Conservation (phyloP, 2,113 vertebrate species). For the Oplegnathus fasciatus region DNA sequence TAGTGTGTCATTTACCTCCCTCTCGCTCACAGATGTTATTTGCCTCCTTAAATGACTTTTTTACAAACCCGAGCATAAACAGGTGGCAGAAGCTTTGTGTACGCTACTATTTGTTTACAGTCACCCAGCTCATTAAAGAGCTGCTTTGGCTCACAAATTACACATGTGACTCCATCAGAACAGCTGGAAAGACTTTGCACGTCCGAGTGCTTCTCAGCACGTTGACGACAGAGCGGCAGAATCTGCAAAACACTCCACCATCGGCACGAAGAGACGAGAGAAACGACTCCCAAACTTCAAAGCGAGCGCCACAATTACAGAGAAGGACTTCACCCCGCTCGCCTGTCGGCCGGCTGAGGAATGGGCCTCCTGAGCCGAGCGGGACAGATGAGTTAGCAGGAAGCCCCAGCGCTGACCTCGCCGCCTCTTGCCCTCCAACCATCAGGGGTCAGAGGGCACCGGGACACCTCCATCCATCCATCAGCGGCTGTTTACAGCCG, state of each 20-base stretch:
- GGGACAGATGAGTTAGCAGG: conserved; percentile 59
- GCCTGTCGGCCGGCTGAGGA: conserved; percentile 27
- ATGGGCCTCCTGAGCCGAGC: conserved; percentile 36
- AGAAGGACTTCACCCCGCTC: conserved; percentile 4
- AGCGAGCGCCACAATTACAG: conserved; percentile 32
- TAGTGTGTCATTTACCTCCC: conserved; percentile 94
- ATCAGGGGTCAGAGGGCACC: conserved; percentile 88
- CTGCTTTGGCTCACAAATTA: conserved; percentile 21
- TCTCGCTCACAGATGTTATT: conserved; percentile 90
- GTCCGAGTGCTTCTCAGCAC: conserved; percentile 12
- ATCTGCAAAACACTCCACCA: neutral
- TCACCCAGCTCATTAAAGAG: conserved; percentile 33
- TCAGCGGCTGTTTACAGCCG: conserved; percentile 85
- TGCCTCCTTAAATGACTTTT: conserved; percentile 81
- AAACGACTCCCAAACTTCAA: conserved; percentile 32
- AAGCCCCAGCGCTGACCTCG: conserved; percentile 83
- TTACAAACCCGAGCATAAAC: conserved; percentile 88
- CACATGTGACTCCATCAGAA: conserved; percentile 4
- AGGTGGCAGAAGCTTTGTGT: conserved; percentile 83
- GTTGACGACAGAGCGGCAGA: neutral
- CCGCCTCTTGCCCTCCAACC: conserved; percentile 75
- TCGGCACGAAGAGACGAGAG: neutral
- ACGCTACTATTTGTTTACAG: conserved; percentile 39
- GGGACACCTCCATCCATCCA: conserved; percentile 89
- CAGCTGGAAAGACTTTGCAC: conserved; percentile 50